Evolutionary conservation across 2,113 vertebrate species (phyloP).

Genomic region (Salvelinus alpinus): DNA sequence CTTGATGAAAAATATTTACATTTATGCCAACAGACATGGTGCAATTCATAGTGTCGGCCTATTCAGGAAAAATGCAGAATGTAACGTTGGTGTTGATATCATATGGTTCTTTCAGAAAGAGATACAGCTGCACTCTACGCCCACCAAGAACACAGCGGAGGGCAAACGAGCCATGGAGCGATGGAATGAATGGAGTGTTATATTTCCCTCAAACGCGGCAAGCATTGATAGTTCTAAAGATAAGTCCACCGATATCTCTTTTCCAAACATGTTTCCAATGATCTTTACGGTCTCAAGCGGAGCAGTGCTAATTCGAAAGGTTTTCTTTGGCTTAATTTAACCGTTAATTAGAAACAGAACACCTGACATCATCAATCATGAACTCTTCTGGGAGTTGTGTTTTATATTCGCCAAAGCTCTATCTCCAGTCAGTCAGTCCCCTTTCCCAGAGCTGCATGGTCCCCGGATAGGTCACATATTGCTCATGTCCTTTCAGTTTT

Average conservation of each 20-base stretch:
- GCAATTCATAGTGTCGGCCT: no score
- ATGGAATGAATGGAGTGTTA: constrained; percentile 24
- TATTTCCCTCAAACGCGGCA: constrained; percentile 42
- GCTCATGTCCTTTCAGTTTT: neutral
- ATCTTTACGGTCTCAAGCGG: constrained; percentile 37
- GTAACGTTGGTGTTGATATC: neutral
- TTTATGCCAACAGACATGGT: no score
- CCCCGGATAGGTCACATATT: neutral
- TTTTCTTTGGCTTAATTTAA: constrained; percentile 63
- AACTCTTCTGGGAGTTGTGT: constrained; percentile 35
- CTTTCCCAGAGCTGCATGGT: neutral
- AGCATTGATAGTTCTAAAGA: constrained; percentile 37
- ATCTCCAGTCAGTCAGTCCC: constrained; percentile 10
- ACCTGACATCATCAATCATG: constrained; percentile 78
- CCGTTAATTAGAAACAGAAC: constrained; percentile 76
- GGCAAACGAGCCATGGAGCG: constrained; percentile 14
- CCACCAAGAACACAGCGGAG: neutral
- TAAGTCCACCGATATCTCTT: constrained; percentile 30
- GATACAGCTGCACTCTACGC: neutral
- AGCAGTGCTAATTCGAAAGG: constrained; percentile 43
- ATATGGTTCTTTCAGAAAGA: no score
- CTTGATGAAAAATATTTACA: no score
- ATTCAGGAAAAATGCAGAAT: constrained; percentile 12
- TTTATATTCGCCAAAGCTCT: neutral
- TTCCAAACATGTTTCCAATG: constrained; percentile 27